Base-by-base conservation (phyloP, 2,888 invertebrate genomes). In the Cyclophora punctaria region DNA sequence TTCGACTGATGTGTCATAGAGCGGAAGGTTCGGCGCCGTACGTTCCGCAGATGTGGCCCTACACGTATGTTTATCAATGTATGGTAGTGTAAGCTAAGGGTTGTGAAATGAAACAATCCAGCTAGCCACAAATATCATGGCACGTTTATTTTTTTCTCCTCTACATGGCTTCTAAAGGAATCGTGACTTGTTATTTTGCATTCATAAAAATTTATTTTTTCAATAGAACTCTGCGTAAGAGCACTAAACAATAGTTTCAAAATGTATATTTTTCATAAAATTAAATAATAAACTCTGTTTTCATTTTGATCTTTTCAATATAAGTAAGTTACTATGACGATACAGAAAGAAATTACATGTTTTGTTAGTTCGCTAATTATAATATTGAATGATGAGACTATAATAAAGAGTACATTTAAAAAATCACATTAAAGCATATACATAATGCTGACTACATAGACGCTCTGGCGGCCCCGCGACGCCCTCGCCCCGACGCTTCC, bases 391-490 rank as follows among this genome's bases (percentile, higher is more conserved):
- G 85, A 86, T 86, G 85, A 84, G 80, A 83, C 85, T 88, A 88
- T 80, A 82, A 86, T 86, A 85, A 86, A 80, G 88, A 88, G 88
- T 88, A 88, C 88, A 87, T 86, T 85, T 83, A 85, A 87, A 87
- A 88, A 89, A 89, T 89, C 89, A 89, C 89, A 89, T 87, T 88
- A 87, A 89, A 89, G 89, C 88, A 89, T 88, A 89, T 87, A 87
- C 83, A 88, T 89, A 89, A 87, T 88, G 87, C 87, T 88, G 89
- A 89, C 89, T 89, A 89, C 88, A 86, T 83, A 84, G 79, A 74
- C 65, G 77, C 83, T 83, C 83, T 80, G 74, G 81, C 87, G 84
- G 87, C 86, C 86, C 66, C 81, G 63, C 73, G 73, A 67, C 70
- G 67, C 69, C 55, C 53, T 58, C 55, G 57, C 48, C 50, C 51